Conservation (phyloP, 1,140 invertebrate species). For the Lutraria rhynchaena region DNA sequence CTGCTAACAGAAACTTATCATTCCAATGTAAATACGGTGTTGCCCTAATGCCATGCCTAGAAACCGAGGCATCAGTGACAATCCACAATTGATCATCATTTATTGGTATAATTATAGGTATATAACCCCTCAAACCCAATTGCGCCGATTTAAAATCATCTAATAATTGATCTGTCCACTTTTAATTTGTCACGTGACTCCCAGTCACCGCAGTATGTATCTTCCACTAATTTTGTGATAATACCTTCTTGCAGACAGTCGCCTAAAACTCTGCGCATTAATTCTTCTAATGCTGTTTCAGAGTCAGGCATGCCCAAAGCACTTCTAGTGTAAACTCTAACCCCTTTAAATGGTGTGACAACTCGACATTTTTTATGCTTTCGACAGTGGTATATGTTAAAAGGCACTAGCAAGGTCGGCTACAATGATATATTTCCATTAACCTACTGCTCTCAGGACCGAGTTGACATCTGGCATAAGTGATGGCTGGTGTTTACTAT, state of each 20-base stretch:
- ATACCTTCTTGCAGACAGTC: slow-evolving; percentile 51
- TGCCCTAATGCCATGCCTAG: slow-evolving; percentile 33
- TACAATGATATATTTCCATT: no score
- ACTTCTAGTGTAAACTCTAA: slow-evolving; percentile 55
- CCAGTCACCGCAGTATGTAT: slow-evolving; percentile 37
- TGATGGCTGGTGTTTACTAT: slow-evolving; percentile 63
- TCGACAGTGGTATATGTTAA: no score
- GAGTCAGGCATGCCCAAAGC: slow-evolving; percentile 59
- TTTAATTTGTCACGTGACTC: slow-evolving; percentile 44
- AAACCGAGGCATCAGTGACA: slow-evolving; percentile 60
- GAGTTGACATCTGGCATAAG: slow-evolving; percentile 63
- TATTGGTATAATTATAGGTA: slow-evolving; percentile 14
- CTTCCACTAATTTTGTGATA: no score
- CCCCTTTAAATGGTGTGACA: slow-evolving; percentile 50
- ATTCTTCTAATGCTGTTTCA: slow-evolving; percentile 35
- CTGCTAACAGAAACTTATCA: slow-evolving; percentile 35
- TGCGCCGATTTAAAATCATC: slow-evolving; percentile 32
- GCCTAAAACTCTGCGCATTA: slow-evolving; percentile 41
- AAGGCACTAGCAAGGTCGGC: no score
- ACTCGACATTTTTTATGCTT: no score
- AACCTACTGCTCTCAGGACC: no score
- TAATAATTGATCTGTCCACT: slow-evolving; percentile 40
- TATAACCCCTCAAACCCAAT: slow-evolving; percentile 8
- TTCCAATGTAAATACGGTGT: slow-evolving; percentile 52
- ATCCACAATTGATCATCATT: slow-evolving; percentile 61